Conservation (phyloP, 2,113 vertebrate genomes). For the Crotalus helleri region DNA sequence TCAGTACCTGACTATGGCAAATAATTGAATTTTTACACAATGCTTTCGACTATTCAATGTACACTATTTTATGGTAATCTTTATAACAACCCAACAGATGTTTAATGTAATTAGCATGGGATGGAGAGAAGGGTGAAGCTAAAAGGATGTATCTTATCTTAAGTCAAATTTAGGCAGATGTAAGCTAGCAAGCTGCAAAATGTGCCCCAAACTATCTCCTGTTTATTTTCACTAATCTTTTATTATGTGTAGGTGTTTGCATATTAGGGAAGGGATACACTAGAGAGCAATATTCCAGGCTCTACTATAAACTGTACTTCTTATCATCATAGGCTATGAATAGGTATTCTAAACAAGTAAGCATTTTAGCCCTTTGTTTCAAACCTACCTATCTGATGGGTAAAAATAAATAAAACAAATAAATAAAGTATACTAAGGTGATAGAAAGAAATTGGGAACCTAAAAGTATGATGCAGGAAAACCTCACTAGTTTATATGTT, state of each 20-base stretch:
- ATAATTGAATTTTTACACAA: not conserved
- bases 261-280: not conserved
- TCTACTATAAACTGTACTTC: not conserved
- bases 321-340: not conserved
- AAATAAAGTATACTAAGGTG: not conserved
- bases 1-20: not conserved
- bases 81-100: not conserved
- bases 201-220: not conserved
- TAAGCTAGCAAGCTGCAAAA: not conserved
- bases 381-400: not conserved
- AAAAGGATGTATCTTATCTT: not conserved
- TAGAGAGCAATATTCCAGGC: not conserved
- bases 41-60: not conserved
- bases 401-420: not conserved
- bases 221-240: not conserved
- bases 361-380: not conserved
- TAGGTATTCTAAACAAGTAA: not conserved
- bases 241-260: not conserved
- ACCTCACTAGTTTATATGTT: not conserved
- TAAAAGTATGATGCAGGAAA: not conserved
- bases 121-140: not conserved
- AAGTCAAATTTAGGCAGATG: not conserved
- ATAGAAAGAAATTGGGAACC: not conserved
- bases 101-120: not conserved
- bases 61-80: not conserved